Evolutionary conservation across 2,113 vertebrate genomes (phyloP), one percentile per base, ranked within the genome.

Genomic region (Chlorodrepanis virens): DNA sequence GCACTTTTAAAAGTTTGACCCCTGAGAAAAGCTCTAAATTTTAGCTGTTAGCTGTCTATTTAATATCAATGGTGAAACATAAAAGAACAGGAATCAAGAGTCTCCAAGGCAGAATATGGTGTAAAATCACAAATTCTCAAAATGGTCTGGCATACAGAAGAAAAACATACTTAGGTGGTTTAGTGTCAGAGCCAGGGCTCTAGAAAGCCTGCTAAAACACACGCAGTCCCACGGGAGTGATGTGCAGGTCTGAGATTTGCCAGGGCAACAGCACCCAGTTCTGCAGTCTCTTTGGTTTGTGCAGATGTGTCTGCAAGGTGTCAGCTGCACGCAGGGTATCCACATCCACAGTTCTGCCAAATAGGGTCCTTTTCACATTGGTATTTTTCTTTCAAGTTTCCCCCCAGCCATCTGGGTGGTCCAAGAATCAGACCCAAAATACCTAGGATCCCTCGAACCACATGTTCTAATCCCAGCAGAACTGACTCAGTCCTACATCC

Each of bases 401-500:
- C 29, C 90, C 81, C 39, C 63, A 87, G 84, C 82, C 40, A 90
- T 92, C 88, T 97, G 96, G 96, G 97, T 97, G 97, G 97, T 96
- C 97, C 3, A 75, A 88, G 76, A 90, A 83, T 87, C 84, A 95
- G 87, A 87, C 80, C 33, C 57, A 7, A 96, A 96, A 96, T 95
- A 91, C 82, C 85, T 95, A 96, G 79, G 81, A 96, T 96, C 94
- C 65, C 77, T 97, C 2, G 33, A 96, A 97, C 96, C 94, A 96
- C 96, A 94, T 94, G 95, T 91, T 97, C 75, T 89, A 96, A 93
- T 94, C 96, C 96, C 93, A 93, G 86, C 47, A 95, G 96, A 83
- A 87, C 67, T 97, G 97, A 97, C 92, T 97, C 96, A 97, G 92
- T 91, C 88, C 84, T 90, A 94, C 86, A 95, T 92, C 82, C 60